Conservation (phyloP, 1,140 invertebrate genomes). For the Orius laevigatus region DNA sequence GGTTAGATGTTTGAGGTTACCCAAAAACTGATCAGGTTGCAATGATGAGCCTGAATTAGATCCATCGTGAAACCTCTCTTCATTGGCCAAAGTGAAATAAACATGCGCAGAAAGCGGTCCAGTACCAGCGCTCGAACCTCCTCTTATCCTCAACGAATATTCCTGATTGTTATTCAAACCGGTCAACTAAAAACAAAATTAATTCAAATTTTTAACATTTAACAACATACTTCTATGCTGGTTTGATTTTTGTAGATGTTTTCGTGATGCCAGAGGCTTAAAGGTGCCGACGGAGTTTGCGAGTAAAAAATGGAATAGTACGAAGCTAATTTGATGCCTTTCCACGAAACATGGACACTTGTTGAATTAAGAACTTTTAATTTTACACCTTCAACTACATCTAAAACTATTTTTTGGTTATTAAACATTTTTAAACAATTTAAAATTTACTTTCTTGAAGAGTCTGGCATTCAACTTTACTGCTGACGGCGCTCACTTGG, state of each 20-base stretch:
- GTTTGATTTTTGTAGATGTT: too few relatives aligned
- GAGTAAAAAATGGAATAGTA: slow-evolving; percentile 31
- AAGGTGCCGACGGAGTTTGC: slow-evolving; percentile 25
- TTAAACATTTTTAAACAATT: background rate
- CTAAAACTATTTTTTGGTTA: slow-evolving; percentile 28
- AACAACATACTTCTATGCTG: background rate
- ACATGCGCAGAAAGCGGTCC: slow-evolving; percentile 31
- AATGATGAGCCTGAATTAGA: slow-evolving; percentile 7
- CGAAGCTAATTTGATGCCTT: slow-evolving; percentile 32
- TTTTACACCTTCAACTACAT: slow-evolving; percentile 31
- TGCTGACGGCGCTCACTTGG: slow-evolving; percentile 29
- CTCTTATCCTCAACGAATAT: slow-evolving; percentile 36
- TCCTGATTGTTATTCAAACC: slow-evolving; percentile 29
- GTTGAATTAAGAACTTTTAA: slow-evolving; percentile 31
- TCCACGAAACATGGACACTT: slow-evolving; percentile 33
- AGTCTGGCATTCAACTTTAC: slow-evolving; percentile 35
- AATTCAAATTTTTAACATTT: background rate
- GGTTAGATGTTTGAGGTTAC: slow-evolving; percentile 1
- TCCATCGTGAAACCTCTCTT: slow-evolving; percentile 16
- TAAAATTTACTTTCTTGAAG: slow-evolving; percentile 32
- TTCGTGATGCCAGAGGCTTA: slow-evolving; percentile 27
- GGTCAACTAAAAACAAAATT: slow-evolving; percentile 23
- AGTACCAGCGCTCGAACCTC: slow-evolving; percentile 33
- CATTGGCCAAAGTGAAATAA: slow-evolving; percentile 20
- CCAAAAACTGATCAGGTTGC: slow-evolving; percentile 14